Conservation (phyloP, 1,140 invertebrate species). For the Caerostris extrusa region DNA sequence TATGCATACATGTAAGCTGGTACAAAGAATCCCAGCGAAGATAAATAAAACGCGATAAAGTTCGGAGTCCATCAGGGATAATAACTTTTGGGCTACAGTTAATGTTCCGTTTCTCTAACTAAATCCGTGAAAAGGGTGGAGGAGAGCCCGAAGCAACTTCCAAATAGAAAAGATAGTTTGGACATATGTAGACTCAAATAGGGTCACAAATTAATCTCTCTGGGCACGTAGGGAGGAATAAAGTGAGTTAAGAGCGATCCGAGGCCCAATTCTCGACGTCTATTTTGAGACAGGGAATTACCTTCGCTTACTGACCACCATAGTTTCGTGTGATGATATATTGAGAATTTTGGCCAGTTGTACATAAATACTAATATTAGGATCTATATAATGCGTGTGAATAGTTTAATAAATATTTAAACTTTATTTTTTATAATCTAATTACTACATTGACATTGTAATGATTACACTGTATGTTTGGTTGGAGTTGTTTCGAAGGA, state of each 20-base stretch:
- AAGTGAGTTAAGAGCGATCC: conserved; percentile 44
- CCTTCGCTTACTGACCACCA: not conserved
- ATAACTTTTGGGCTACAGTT: conserved; percentile 43
- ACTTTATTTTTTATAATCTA: too few species aligned
- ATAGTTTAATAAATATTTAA: too few species aligned
- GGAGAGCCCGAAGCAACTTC: conserved; percentile 25
- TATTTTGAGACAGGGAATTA: conserved; percentile 22
- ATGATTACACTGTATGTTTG: too few species aligned
- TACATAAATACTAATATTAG: too few species aligned
- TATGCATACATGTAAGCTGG: not conserved
- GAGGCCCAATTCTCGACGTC: not conserved
- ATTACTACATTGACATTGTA: too few species aligned
- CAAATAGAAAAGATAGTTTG: conserved; percentile 16
- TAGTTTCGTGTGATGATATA: too few species aligned
- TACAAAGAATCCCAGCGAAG: not conserved
- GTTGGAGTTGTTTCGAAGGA: too few species aligned
- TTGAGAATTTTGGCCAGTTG: too few species aligned
- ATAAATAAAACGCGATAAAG: not conserved
- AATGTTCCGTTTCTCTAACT: not conserved
- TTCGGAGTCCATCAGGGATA: conserved; percentile 16
- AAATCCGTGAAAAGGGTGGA: not conserved
- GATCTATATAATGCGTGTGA: too few species aligned
- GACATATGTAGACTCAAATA: conserved; percentile 50
- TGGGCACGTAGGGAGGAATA: conserved; percentile 35
- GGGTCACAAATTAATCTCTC: conserved; percentile 48